phyloP scores from a whole-genome alignment of 1,140 invertebrate species.

The Trachymyrmex cornetzi region DNA sequence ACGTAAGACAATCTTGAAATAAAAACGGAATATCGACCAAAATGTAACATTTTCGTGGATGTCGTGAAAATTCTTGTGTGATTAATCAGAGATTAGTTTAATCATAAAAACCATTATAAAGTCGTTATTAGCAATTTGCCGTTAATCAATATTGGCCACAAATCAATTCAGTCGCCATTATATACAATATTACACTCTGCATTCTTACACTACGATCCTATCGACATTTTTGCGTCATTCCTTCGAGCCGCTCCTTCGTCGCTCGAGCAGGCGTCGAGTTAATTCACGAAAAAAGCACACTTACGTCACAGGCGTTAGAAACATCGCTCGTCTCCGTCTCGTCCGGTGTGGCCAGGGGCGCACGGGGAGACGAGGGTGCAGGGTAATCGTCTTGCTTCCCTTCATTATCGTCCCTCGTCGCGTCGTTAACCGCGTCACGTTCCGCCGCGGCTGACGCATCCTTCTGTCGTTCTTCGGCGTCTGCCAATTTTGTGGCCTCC shows the following conservation, averaged over 20 bases:
- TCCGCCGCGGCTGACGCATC: slow-evolving; percentile 5
- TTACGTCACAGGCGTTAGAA: slow-evolving; percentile 82
- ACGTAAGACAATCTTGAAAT: too few relatives aligned
- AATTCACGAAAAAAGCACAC: slow-evolving; percentile 71
- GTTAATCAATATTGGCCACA: too few relatives aligned
- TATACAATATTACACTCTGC: too few relatives aligned
- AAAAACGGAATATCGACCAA: too few relatives aligned
- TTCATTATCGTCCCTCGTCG: slow-evolving; percentile 24
- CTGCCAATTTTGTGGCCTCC: slow-evolving; percentile 64
- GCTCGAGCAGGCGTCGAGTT: neutral
- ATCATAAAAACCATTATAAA: too few relatives aligned
- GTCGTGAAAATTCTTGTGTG: too few relatives aligned
- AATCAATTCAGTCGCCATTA: too few relatives aligned
- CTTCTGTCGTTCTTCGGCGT: neutral
- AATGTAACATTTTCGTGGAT: too few relatives aligned
- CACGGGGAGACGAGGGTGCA: slow-evolving; percentile 53
- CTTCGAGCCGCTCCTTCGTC: neutral
- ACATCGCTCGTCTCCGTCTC: slow-evolving; percentile 80
- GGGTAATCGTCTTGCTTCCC: slow-evolving; percentile 23
- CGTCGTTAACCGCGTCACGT: neutral
- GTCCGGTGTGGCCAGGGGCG: slow-evolving; percentile 79
- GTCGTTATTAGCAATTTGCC: too few relatives aligned
- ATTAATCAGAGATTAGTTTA: too few relatives aligned
- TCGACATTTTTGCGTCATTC: neutral
- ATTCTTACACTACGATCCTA: too few relatives aligned